These are phyloP conservation scores for Fukomys damarensis DNA, from an alignment of 2,113 vertebrate genomes.

Conservation along the genomic window DNA sequence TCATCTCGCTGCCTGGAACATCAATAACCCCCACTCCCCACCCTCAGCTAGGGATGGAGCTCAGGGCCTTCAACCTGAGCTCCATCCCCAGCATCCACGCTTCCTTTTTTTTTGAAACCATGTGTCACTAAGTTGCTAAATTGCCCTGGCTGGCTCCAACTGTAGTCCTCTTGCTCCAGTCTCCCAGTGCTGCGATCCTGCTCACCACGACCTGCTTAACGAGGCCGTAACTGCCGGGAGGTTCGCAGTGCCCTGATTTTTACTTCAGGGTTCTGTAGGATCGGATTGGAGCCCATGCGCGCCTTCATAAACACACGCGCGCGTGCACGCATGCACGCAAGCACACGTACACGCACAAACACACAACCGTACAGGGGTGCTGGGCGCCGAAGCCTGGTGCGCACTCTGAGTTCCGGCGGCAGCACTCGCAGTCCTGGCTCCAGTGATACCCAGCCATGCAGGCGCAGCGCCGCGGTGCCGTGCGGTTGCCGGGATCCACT, in stretches of 20 bases:
- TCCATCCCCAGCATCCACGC: not conserved
- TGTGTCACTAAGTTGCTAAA: not conserved
- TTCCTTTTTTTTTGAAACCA: not conserved
- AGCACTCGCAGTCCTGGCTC: slow-evolving; percentile 92
- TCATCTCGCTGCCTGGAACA: not conserved
- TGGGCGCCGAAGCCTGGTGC: slow-evolving; percentile 87
- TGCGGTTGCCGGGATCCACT: slow-evolving; percentile 86
- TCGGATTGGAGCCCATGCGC: not conserved
- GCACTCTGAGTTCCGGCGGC: slow-evolving; percentile 90
- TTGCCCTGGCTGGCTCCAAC: not conserved
- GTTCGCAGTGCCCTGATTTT: not conserved
- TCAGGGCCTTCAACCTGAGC: not conserved
- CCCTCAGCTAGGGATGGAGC: not conserved
- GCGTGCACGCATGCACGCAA: not conserved
- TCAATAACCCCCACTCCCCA: not conserved
- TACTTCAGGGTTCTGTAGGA: accelerated
- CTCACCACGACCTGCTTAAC: not conserved
- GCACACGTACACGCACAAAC: not conserved
- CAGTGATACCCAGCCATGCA: slow-evolving; percentile 91
- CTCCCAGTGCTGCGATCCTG: not conserved
- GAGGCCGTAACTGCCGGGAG: not conserved
- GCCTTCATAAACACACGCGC: not conserved
- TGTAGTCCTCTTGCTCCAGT: not conserved
- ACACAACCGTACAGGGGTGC: slow-evolving; percentile 82
- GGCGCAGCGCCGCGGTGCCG: slow-evolving; percentile 89